These are phyloP conservation scores for Apis mellifera DNA, from an alignment of 1,140 invertebrate species.

Conservation along the genomic window DNA sequence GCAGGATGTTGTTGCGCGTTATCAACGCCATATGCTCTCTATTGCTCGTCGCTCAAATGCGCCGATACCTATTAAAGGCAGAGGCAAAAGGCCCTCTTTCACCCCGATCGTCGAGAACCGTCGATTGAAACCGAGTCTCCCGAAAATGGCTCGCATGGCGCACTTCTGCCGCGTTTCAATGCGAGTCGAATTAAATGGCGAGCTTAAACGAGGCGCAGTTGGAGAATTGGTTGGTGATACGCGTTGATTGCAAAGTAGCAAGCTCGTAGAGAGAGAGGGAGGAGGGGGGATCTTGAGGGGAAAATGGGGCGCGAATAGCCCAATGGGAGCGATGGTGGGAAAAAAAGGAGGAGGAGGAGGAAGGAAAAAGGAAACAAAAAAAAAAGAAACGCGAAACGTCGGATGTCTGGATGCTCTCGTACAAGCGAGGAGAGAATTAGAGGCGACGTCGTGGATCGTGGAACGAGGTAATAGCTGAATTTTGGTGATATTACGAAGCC, in stretches of 20 bases:
- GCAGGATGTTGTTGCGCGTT: not conserved
- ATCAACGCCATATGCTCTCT: slow-evolving; percentile 3
- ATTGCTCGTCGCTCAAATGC: not conserved
- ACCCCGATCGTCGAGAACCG: too few relatives aligned
- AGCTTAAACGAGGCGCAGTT: too few relatives aligned
- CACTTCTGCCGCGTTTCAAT: not conserved
- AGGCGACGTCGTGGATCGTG: slow-evolving; percentile 22
- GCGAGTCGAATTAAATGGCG: not conserved
- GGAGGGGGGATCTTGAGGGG: not conserved
- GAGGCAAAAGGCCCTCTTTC: not conserved
- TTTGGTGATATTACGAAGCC: slow-evolving; percentile 64
- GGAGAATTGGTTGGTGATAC: not conserved
- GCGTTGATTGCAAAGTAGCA: slow-evolving; percentile 21
- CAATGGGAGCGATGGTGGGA: not conserved
- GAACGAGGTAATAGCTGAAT: slow-evolving; percentile 65
- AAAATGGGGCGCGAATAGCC: not conserved
- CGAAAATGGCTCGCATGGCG: not conserved
- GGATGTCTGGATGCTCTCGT: not conserved
- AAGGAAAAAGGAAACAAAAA: not conserved
- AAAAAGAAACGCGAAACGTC: not conserved
- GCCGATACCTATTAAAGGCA: too few relatives aligned
- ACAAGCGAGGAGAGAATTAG: slow-evolving; percentile 31
- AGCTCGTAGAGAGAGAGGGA: too few relatives aligned
- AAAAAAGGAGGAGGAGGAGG: not conserved
- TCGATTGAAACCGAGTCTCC: not conserved